phyloP scores from a whole-genome alignment of 2,888 invertebrate species.

The Plemyria rubiginata region DNA sequence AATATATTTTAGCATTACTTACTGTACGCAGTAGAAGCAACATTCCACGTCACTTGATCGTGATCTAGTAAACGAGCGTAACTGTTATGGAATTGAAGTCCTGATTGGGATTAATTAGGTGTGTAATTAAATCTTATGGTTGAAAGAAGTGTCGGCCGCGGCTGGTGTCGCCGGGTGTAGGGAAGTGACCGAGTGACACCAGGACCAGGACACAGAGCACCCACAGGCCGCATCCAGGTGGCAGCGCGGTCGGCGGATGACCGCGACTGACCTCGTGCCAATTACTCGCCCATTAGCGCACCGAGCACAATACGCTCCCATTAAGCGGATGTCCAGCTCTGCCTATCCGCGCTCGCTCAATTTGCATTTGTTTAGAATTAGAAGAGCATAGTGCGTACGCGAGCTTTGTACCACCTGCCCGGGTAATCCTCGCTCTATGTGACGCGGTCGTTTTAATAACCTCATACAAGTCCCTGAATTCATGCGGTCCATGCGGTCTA shows the following conservation, averaged over 20 bases:
- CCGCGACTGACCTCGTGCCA: slow-evolving; percentile 73
- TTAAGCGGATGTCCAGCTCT: slow-evolving; percentile 76
- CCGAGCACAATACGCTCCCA: slow-evolving; percentile 71
- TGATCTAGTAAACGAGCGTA: slow-evolving; percentile 48
- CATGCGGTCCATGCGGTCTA: slow-evolving; percentile 55
- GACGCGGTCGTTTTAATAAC: slow-evolving; percentile 57
- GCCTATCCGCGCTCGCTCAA: slow-evolving; percentile 63
- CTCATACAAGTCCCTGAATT: slow-evolving; percentile 43
- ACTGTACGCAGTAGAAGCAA: slow-evolving; percentile 13
- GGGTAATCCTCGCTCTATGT: slow-evolving; percentile 46
- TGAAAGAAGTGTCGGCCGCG: slow-evolving; percentile 42
- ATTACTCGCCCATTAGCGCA: slow-evolving; percentile 77
- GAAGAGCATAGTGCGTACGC: slow-evolving; percentile 57
- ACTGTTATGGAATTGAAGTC: slow-evolving; percentile 56
- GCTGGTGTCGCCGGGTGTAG: slow-evolving; percentile 26
- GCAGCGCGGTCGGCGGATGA: slow-evolving; percentile 48
- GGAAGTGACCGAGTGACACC: slow-evolving; percentile 10
- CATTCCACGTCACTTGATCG: slow-evolving; percentile 38
- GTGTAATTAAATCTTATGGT: slow-evolving; percentile 64
- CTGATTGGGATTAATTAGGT: slow-evolving; percentile 60
- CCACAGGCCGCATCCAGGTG: slow-evolving; percentile 55
- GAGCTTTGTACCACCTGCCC: slow-evolving; percentile 67
- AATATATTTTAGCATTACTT: slow-evolving; percentile 19
- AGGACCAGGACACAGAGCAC: slow-evolving; percentile 44
- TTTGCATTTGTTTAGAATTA: slow-evolving; percentile 82